Evolutionary conservation across 2,888 invertebrate species (phyloP), one percentile per base, ranked within the genome.

Genomic region (Clitarchus hookeri): DNA sequence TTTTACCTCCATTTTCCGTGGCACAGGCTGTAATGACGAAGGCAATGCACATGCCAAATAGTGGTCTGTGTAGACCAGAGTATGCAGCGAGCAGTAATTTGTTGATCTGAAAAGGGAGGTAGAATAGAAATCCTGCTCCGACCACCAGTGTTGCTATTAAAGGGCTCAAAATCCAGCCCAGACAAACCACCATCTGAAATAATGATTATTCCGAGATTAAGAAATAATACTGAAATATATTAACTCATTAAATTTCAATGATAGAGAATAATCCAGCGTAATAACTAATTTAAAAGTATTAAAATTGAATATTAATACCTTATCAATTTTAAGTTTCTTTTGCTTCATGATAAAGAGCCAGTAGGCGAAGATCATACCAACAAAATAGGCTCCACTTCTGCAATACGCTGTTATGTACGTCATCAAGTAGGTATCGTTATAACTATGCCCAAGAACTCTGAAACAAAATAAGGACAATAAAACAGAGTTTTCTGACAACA

Each of bases 331-430:
- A 26, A 82, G 84, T 84, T 84, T 85, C 0, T 85, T 85, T 19
- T 80, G 25, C 23, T 83, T 84, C 25, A 86, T 84, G 27, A 82
- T 86, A 83, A 85, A 85, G 3, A 87, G 78, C 77, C 85, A 82
- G 26, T 85, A 85, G 84, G 86, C 87, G 65, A 84, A 86, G n/a
- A 86, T 83, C 80, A 88, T 86, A 23, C 87, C 87, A 44, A 87
- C 85, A 44, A 88, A 86, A 44, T 87, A 88, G 16, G 87, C 86
- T 19, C 87, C 87, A 48, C 87, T 86, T 48, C 87, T 77, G 84
- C 85, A 87, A 44, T 87, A 86, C 13, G 87, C 83, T 53, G 87
- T 88, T 19, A 88, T 85, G 82, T 88, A 88, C 19, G 82, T 84
- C 36, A 84, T 78, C 27, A 86, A 77, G 54, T 87, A 88, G 19